Percentiles rank a stretch among this genome's conserved stretches.
These are phyloP conservation scores for Peromyscus eremicus DNA, from an alignment of 2,797 vertebrate species.

Conservation along the genomic window DNA sequence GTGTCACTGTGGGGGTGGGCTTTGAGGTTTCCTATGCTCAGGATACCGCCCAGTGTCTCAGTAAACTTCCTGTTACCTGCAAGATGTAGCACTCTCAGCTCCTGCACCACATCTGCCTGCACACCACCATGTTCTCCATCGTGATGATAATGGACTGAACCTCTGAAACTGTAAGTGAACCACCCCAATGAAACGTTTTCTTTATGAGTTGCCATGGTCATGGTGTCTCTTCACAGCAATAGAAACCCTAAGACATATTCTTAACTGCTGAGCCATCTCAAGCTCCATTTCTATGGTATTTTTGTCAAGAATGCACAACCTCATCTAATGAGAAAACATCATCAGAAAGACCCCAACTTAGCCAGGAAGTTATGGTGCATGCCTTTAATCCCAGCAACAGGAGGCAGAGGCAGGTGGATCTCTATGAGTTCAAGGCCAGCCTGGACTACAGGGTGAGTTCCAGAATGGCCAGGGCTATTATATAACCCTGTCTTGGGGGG, in stretches of 20 bases:
- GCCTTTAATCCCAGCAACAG: not conserved
- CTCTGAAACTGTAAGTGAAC: not conserved
- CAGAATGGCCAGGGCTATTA: not conserved
- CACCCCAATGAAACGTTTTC: not conserved
- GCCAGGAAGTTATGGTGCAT: too few species aligned
- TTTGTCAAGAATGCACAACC: constrained; percentile 28
- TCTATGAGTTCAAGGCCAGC: not conserved
- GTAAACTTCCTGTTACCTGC: not conserved
- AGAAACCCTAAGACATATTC: not conserved
- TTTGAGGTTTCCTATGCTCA: not conserved
- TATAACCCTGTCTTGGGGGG: not conserved
- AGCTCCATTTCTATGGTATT: not conserved
- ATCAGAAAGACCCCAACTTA: not conserved
- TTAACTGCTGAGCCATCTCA: not conserved
- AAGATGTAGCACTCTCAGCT: not conserved
- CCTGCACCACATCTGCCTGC: not conserved
- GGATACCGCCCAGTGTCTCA: not conserved
- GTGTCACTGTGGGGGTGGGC: too few species aligned
- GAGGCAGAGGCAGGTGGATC: not conserved
- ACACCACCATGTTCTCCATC: not conserved
- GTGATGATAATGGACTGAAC: not conserved
- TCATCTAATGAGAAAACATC: constrained; percentile 44
- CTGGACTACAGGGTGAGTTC: not conserved
- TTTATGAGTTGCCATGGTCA: not conserved
- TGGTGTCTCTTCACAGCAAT: not conserved